Percentiles rank a stretch among this genome's conserved stretches.
Evolutionary conservation across 2,113 vertebrate species (phyloP).

Genomic region (Thunnus maccoyii): DNA sequence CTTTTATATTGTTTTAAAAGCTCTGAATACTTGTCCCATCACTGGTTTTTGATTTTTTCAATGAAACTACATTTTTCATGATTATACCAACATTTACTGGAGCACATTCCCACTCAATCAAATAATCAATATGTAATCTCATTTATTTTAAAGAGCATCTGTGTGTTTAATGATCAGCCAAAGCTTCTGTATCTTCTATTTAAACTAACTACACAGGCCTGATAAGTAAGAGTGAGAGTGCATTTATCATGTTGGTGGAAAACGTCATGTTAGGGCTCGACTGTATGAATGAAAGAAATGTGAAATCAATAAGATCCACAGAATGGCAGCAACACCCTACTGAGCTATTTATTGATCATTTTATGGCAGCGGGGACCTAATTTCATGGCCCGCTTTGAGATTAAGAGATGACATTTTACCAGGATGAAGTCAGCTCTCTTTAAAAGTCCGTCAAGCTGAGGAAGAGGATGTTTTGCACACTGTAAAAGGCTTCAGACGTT

Average conservation of each 20-base stretch:
- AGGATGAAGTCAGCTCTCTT: neutral
- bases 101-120: too few relatives aligned
- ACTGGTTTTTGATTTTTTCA: too few relatives aligned
- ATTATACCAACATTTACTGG: too few relatives aligned
- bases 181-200: neutral
- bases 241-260: neutral
- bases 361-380: conserved; percentile 8
- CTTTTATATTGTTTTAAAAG: too few relatives aligned
- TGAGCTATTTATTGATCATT: conserved; percentile 54
- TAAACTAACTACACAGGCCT: neutral
- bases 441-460: neutral
- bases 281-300: conserved; percentile 21
- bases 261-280: neutral
- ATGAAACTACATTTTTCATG: too few relatives aligned
- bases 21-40: too few relatives aligned
- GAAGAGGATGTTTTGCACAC: neutral
- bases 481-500: conserved; percentile 8
- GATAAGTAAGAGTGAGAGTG: neutral
- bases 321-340: conserved; percentile 26
- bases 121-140: too few relatives aligned
- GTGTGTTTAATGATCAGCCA: neutral
- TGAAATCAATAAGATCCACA: conserved; percentile 30
- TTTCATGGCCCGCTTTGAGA: conserved; percentile 11
- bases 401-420: neutral
- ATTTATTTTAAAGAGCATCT: neutral